Conservation (phyloP, 2,797 vertebrate species). For the Echiichthys vipera region DNA sequence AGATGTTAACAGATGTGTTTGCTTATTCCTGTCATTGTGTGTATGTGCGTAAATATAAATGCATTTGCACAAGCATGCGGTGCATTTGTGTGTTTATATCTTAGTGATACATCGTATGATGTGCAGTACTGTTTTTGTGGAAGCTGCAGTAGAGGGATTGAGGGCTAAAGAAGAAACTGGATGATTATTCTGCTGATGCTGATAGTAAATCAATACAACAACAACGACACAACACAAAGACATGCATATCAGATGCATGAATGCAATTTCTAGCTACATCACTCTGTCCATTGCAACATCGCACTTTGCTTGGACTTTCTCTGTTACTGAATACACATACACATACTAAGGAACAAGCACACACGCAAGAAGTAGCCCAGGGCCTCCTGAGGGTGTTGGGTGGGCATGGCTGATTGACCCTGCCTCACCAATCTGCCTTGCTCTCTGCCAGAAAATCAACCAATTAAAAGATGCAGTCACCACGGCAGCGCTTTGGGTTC, state of each 20-base stretch:
- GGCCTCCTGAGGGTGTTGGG: conserved; percentile 70
- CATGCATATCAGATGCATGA: conserved; percentile 66
- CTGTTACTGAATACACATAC: conserved; percentile 61
- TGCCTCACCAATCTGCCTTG: conserved; percentile 81
- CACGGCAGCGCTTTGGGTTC: conserved; percentile 62
- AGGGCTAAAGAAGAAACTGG: conserved; percentile 41
- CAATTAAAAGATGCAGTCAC: conserved; percentile 84
- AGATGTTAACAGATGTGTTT: conserved; percentile 30
- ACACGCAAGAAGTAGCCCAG: conserved; percentile 23
- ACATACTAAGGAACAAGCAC: conserved; percentile 9
- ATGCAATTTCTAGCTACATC: conserved; percentile 54
- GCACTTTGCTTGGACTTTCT: conserved; percentile 57
- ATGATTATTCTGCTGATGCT: conserved; percentile 53
- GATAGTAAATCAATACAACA: conserved; percentile 66
- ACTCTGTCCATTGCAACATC: conserved; percentile 54
- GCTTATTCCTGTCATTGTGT: not conserved
- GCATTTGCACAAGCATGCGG: not conserved
- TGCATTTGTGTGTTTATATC: not conserved
- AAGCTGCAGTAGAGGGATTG: conserved; percentile 19
- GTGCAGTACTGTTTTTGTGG: conserved; percentile 40
- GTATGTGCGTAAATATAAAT: not conserved
- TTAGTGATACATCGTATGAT: conserved; percentile 33
- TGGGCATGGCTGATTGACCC: conserved; percentile 83
- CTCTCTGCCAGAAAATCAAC: conserved; percentile 84
- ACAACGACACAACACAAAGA: conserved; percentile 40